A percentile compares a stretch with the other conserved stretches of the same genome.
Evolutionary conservation across 2,797 vertebrate genomes (phyloP).

Genomic region (Sebastes flavidus): DNA sequence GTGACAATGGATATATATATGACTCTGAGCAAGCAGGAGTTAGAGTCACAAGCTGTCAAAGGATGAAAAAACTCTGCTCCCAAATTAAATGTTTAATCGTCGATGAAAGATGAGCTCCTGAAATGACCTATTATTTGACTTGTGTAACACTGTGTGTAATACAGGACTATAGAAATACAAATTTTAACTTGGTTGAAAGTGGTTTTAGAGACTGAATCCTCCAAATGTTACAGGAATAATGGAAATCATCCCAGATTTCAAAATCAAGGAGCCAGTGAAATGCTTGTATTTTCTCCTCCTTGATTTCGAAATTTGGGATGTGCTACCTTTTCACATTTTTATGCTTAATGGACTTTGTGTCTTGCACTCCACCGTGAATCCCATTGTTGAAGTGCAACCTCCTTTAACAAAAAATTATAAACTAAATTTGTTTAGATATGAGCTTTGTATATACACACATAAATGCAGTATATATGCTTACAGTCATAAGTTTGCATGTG

Average conservation of each 20-base stretch:
- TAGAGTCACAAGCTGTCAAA: background rate
- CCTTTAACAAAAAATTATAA: background rate
- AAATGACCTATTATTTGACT: background rate
- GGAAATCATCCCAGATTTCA: too few species aligned
- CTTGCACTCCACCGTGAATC: too few species aligned
- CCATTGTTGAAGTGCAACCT: too few species aligned
- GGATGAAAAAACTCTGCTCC: background rate
- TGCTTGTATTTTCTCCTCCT: too few species aligned
- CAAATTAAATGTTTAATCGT: background rate
- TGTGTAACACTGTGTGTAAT: background rate
- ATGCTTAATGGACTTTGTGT: too few species aligned
- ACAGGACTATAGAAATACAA: background rate
- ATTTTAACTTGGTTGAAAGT: background rate
- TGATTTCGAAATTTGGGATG: too few species aligned
- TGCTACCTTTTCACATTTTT: too few species aligned
- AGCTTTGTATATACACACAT: background rate
- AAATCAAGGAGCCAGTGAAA: too few species aligned
- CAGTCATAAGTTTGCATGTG: background rate
- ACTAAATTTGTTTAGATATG: background rate
- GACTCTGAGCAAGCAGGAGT: background rate
- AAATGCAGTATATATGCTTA: background rate
- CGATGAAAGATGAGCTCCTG: background rate
- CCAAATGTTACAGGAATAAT: background rate
- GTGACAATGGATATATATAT: background rate
- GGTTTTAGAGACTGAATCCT: background rate